phyloP scores from a whole-genome alignment of 1,140 invertebrate species.

The Drosophila parvula region DNA sequence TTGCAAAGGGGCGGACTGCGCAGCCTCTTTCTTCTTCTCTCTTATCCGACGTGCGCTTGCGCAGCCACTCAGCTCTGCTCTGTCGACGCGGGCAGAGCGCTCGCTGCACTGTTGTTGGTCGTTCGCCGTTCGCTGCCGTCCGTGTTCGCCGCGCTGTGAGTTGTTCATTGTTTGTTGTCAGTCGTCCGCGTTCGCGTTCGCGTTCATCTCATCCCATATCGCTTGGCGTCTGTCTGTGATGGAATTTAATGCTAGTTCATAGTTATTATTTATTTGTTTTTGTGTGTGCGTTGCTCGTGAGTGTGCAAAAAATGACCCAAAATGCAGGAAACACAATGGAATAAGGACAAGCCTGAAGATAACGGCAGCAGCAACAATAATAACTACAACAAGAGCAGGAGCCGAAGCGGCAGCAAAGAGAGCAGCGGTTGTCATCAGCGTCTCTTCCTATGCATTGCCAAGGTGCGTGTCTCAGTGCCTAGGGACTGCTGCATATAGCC shows the following conservation, averaged over 20 bases:
- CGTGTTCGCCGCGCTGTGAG: constrained; percentile 29
- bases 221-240: constrained; percentile 41
- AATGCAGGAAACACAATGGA: constrained; percentile 53
- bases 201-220: constrained; percentile 47
- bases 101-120: constrained; percentile 20
- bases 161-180: constrained; percentile 59
- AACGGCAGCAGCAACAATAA: constrained; percentile 40
- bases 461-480: constrained; percentile 50
- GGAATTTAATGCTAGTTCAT: constrained; percentile 21
- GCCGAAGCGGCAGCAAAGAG: constrained; percentile 6
- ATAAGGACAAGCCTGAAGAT: constrained; percentile 49
- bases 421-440: constrained; percentile 63
- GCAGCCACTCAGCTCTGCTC: constrained; percentile 27
- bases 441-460: constrained; percentile 60
- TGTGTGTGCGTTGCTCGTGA: constrained; percentile 17
- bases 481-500: not conserved
- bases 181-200: constrained; percentile 45
- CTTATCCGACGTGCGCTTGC: constrained; percentile 27
- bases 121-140: constrained; percentile 15
- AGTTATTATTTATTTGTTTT: constrained; percentile 26
- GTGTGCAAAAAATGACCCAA: constrained; percentile 45
- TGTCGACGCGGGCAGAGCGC: constrained; percentile 16
- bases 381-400: too few species aligned
- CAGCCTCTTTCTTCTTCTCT: constrained; percentile 28
- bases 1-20: constrained; percentile 62